These are phyloP conservation scores for Ceriagrion tenellum DNA, from an alignment of 2,888 invertebrate genomes.

Conservation along the genomic window DNA sequence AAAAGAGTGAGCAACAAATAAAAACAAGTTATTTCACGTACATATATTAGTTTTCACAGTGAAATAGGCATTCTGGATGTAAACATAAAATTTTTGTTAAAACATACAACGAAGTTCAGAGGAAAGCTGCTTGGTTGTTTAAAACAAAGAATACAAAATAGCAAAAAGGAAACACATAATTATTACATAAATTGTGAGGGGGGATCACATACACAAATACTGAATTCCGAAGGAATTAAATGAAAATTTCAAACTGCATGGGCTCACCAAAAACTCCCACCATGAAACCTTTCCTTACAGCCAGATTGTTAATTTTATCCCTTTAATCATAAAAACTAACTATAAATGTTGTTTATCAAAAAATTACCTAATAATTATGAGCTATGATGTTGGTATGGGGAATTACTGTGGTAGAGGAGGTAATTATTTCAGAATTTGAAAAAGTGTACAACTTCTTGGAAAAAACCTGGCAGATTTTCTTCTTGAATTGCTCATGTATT, in stretches of 20 bases:
- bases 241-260: neutral
- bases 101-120: neutral
- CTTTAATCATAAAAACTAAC: too few species aligned
- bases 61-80: neutral
- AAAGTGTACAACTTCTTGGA: too few species aligned
- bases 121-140: neutral
- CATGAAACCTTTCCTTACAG: too few species aligned
- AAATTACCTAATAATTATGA: too few species aligned
- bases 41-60: neutral
- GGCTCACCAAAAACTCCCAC: too few species aligned
- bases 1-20: neutral
- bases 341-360: too few species aligned
- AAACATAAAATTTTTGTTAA: neutral
- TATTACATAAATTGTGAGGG: neutral
- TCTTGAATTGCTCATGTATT: too few species aligned
- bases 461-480: too few species aligned
- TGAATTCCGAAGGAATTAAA: neutral
- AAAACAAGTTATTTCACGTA: slow-evolving; percentile 1
- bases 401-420: too few species aligned
- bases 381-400: too few species aligned
- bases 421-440: too few species aligned
- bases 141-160: neutral
- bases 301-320: too few species aligned
- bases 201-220: neutral
- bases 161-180: neutral